Evolutionary conservation across 2,113 vertebrate species (phyloP).

Genomic region (Ochotona curzoniae): DNA sequence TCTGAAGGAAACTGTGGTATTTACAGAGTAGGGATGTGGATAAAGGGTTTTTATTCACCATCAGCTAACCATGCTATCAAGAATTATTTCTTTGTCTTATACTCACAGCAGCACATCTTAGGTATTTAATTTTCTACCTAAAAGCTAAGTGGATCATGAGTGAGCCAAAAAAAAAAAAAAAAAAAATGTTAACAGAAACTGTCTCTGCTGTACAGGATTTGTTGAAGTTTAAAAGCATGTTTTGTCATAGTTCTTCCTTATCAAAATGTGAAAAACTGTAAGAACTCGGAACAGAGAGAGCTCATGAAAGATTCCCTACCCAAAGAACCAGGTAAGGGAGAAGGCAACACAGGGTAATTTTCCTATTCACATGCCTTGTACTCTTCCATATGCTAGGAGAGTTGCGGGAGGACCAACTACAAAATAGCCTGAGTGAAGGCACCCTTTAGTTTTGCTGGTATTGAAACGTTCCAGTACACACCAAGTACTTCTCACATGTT

Average conservation of each 20-base stretch:
- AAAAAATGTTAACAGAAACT: background rate
- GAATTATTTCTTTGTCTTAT: background rate
- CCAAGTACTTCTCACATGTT: background rate
- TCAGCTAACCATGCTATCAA: conserved; percentile 11
- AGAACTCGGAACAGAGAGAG: conserved; percentile 26
- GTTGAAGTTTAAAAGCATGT: background rate
- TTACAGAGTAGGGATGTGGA: background rate
- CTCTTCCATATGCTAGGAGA: background rate
- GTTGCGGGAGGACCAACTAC: background rate
- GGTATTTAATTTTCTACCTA: conserved; percentile 3
- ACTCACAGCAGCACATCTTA: background rate
- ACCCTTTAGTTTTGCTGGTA: background rate
- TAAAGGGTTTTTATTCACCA: background rate
- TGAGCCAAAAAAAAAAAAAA: background rate
- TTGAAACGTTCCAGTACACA: background rate
- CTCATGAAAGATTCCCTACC: background rate
- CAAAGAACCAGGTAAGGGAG: background rate
- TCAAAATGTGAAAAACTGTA: background rate
- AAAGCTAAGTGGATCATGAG: background rate
- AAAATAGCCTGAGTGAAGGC: background rate
- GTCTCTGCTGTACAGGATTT: background rate
- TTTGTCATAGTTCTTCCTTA: conserved; percentile 9
- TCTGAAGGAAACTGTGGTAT: background rate
- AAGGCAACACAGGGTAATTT: background rate
- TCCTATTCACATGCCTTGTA: background rate